Evolutionary conservation across 2,888 invertebrate genomes (phyloP).

Genomic region (Spodoptera exigua): DNA sequence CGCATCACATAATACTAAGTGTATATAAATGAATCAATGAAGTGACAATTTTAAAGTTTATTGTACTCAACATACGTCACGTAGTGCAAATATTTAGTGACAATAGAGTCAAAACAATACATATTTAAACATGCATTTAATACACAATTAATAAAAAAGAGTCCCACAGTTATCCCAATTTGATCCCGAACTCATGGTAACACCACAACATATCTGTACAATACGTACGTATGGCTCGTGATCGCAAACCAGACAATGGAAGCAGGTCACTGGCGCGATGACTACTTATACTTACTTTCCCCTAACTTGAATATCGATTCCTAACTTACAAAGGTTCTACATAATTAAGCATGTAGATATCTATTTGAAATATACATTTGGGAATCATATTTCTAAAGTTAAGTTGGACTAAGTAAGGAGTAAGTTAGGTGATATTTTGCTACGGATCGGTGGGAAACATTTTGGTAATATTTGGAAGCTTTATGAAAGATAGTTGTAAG

Average conservation of each 20-base stretch:
- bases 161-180: background rate
- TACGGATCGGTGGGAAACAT: background rate
- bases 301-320: slow-evolving; percentile 61
- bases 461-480: background rate
- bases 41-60: too few species aligned
- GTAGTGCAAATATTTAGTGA: background rate
- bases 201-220: slow-evolving; percentile 26
- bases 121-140: too few species aligned
- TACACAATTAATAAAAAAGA: background rate
- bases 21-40: too few species aligned
- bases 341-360: slow-evolving; percentile 38
- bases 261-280: slow-evolving; percentile 70
- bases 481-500: too few species aligned
- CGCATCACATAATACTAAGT: too few species aligned
- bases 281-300: slow-evolving; percentile 53
- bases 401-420: slow-evolving; percentile 8
- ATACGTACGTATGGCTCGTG: slow-evolving; percentile 55
- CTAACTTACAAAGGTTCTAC: slow-evolving; percentile 33
- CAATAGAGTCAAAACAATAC: background rate
- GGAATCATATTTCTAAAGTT: slow-evolving; percentile 23
- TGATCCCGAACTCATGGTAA: slow-evolving; percentile 3
- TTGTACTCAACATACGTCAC: too few species aligned
- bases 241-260: slow-evolving; percentile 59
- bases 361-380: slow-evolving; percentile 27
- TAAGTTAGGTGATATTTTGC: slow-evolving; percentile 13